These are phyloP conservation scores for Zaprionus camerounensis DNA, from an alignment of 1,140 invertebrate species.

Conservation along the genomic window DNA sequence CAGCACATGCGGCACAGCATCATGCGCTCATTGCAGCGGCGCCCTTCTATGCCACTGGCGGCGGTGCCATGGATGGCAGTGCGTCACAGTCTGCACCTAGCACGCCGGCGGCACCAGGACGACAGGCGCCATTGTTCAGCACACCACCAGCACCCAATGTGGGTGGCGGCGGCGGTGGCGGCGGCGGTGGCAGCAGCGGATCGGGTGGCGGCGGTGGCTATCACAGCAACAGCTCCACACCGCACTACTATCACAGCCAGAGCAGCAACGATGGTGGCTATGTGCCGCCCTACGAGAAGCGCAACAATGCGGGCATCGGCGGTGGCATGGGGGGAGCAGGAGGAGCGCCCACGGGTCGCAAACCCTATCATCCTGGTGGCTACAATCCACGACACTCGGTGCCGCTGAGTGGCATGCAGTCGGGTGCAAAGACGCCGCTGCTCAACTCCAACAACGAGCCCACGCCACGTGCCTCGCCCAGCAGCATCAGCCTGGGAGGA, in stretches of 20 bases:
- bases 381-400: conserved; percentile 71
- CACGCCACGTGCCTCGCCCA: conserved; percentile 74
- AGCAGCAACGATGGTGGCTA: conserved; percentile 60
- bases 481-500: conserved; percentile 56
- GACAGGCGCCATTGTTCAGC: conserved; percentile 79
- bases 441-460: conserved; percentile 75
- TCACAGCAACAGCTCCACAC: conserved; percentile 74
- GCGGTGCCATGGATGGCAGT: conserved; percentile 41
- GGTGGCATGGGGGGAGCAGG: conserved; percentile 17
- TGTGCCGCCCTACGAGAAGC: conserved; percentile 69
- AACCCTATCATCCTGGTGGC: conserved; percentile 72
- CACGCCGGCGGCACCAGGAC: conserved; percentile 67
- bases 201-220: conserved; percentile 49
- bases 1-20: conserved; percentile 51
- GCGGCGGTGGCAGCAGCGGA: conserved; percentile 21
- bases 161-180: conserved; percentile 21
- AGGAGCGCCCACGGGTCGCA: conserved; percentile 37
- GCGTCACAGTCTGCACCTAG: conserved; percentile 79
- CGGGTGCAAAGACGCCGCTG: conserved; percentile 66
- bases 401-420: conserved; percentile 54
- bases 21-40: conserved; percentile 74
- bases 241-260: conserved; percentile 72
- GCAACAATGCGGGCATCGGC: conserved; percentile 57
- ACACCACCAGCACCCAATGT: conserved; percentile 72
- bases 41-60: conserved; percentile 68